Evolutionary conservation across 2,888 invertebrate species (phyloP).

Genomic region (Leptopilina drosophilae): DNA sequence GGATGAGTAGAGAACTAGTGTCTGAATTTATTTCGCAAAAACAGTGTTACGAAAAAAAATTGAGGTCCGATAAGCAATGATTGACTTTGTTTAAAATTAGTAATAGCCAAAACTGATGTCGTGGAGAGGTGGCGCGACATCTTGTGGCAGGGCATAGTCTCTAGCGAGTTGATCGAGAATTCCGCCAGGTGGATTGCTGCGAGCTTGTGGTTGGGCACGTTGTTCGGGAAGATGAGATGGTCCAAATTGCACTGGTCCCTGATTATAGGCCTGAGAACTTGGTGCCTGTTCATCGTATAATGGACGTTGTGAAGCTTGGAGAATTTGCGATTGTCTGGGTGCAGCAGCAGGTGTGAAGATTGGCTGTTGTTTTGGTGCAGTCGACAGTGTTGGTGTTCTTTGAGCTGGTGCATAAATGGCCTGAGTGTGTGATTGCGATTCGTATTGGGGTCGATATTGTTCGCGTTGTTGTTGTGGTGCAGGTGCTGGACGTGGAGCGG

Average conservation of each 20-base stretch:
- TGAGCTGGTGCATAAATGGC: conserved; percentile 68
- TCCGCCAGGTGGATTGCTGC: conserved; percentile 77
- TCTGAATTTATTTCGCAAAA: background rate
- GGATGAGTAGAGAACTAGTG: too few species aligned
- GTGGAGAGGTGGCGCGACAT: conserved; percentile 84
- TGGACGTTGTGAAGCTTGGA: conserved; percentile 62
- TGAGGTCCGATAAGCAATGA: conserved; percentile 36
- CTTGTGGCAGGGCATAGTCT: conserved; percentile 87
- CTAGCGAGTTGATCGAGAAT: conserved; percentile 89
- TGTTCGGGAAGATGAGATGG: conserved; percentile 70
- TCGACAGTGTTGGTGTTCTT: conserved; percentile 54
- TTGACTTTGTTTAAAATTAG: conserved; percentile 73
- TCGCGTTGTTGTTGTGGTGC: conserved; percentile 52
- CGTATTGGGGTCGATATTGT: conserved; percentile 52
- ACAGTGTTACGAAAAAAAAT: background rate
- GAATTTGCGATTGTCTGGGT: conserved; percentile 66
- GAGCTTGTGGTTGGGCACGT: conserved; percentile 64
- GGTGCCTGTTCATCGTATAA: conserved; percentile 66
- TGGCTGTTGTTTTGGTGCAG: conserved; percentile 56
- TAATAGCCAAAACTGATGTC: conserved; percentile 91
- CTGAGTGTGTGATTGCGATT: conserved; percentile 65
- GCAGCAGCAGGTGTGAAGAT: conserved; percentile 70
- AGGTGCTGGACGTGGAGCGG: conserved; percentile 64
- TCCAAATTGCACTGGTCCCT: conserved; percentile 72
- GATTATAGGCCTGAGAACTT: conserved; percentile 68